phyloP scores from a whole-genome alignment of 1,140 invertebrate genomes.

The Ptiloglossa arizonensis region DNA sequence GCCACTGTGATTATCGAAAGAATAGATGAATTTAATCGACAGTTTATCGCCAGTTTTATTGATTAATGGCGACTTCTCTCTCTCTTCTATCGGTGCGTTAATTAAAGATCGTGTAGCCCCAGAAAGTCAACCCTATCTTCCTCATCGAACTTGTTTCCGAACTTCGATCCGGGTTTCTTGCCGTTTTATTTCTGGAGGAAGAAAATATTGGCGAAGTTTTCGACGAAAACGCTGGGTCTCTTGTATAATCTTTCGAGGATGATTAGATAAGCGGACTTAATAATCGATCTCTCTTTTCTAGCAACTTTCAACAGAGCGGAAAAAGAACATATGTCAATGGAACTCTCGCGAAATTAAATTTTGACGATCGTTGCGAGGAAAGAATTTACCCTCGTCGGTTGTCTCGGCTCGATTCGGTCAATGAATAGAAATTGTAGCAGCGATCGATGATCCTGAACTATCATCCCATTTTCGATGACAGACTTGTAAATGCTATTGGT shows the following conservation, averaged over 20 bases:
- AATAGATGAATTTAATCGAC: no score
- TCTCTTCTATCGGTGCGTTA: slow-evolving; percentile 42
- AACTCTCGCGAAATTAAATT: slow-evolving; percentile 28
- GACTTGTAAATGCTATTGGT: no score
- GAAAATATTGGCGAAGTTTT: slow-evolving; percentile 60
- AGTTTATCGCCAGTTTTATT: no score
- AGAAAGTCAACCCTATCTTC: slow-evolving; percentile 17
- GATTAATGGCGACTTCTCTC: no score
- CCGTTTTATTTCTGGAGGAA: slow-evolving; percentile 10
- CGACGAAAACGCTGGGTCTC: slow-evolving; percentile 15
- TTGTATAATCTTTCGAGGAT: slow-evolving; percentile 49
- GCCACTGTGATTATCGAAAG: no score
- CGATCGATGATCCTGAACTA: not conserved
- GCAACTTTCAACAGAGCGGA: not conserved
- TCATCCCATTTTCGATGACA: no score
- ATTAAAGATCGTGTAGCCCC: slow-evolving; percentile 24
- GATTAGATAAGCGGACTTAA: slow-evolving; percentile 59
- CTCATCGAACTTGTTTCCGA: not conserved
- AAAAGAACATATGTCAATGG: not conserved
- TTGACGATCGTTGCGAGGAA: slow-evolving; percentile 10
- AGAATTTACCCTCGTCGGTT: not conserved
- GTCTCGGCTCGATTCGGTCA: not conserved
- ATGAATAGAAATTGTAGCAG: not conserved
- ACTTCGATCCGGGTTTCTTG: slow-evolving; percentile 33
- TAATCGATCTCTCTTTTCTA: slow-evolving; percentile 44